phyloP scores from a whole-genome alignment of 2,888 invertebrate species.

The Xanthorhoe designata region DNA sequence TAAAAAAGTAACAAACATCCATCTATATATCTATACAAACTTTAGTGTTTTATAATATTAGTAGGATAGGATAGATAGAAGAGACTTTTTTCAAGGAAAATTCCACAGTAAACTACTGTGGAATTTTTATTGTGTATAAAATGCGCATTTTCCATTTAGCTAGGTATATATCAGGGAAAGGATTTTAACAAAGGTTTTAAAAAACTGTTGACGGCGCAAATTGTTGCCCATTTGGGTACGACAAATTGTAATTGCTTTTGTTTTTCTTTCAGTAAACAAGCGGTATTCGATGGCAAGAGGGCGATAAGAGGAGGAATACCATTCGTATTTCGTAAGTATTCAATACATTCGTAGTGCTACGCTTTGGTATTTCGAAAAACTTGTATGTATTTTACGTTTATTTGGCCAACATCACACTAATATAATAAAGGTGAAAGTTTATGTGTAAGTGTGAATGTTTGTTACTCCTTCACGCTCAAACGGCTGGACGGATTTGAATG shows the following conservation, averaged over 20 bases:
- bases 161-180: neutral
- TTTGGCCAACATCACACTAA: no score
- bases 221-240: slow-evolving; percentile 21
- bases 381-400: neutral
- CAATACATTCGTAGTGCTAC: slow-evolving; percentile 5
- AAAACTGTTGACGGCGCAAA: neutral
- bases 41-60: no score
- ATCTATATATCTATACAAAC: no score
- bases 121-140: neutral
- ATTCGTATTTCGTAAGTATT: slow-evolving; percentile 97
- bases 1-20: no score
- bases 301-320: slow-evolving; percentile 98
- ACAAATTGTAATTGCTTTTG: slow-evolving; percentile 26
- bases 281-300: slow-evolving; percentile 98
- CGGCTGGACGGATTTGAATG: no score
- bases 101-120: no score
- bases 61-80: no score
- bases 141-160: neutral
- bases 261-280: slow-evolving; percentile 91
- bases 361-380: neutral
- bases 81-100: no score
- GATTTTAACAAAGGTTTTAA: neutral
- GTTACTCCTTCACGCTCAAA: no score
- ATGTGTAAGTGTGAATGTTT: no score
- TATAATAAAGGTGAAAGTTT: no score